phyloP scores from a whole-genome alignment of 2,113 vertebrate genomes.

The Neodontobutis hainanensis region DNA sequence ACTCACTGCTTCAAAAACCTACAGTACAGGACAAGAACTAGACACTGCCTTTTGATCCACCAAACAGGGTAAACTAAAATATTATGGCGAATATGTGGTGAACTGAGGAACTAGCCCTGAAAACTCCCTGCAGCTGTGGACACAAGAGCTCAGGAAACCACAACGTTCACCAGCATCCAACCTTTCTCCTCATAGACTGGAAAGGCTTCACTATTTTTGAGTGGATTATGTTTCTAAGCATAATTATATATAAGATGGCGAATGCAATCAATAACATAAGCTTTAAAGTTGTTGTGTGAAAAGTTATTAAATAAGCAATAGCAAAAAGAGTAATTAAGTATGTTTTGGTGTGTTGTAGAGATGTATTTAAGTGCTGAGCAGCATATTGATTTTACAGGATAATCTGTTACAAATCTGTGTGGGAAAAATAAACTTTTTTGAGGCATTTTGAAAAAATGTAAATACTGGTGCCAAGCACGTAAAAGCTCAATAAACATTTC shows the following conservation, averaged over 20 bases:
- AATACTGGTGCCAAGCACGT: conserved; percentile 96
- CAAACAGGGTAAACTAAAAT: conserved; percentile 16
- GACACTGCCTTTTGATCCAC: conserved; percentile 1
- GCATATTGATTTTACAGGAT: conserved; percentile 87
- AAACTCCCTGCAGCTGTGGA: conserved; percentile 3
- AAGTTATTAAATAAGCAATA: conserved; percentile 82
- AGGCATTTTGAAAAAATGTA: conserved; percentile 88
- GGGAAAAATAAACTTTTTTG: conserved; percentile 76
- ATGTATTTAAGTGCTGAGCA: conserved; percentile 97
- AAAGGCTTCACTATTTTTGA: conserved; percentile 67
- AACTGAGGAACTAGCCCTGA: conserved; percentile 14
- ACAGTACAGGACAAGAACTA: conserved; percentile 4
- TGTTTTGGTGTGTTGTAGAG: conserved; percentile 95
- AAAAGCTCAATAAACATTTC: conserved; percentile 92
- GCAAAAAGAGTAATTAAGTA: conserved; percentile 86
- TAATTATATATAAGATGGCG: conserved; percentile 77
- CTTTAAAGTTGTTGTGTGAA: conserved; percentile 90
- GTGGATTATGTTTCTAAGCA: conserved; percentile 68
- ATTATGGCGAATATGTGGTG: conserved; percentile 13
- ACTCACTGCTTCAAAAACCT: conserved; percentile 25
- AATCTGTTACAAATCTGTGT: conserved; percentile 84
- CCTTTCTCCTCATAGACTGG: conserved; percentile 49
- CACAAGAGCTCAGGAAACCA: conserved; percentile 34
- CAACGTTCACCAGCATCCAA: conserved; percentile 16
- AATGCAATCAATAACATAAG: conserved; percentile 79